Evolutionary conservation across 2,113 vertebrate genomes (phyloP), one percentile per base, ranked within the genome.

Genomic region (Balaeniceps rex): DNA sequence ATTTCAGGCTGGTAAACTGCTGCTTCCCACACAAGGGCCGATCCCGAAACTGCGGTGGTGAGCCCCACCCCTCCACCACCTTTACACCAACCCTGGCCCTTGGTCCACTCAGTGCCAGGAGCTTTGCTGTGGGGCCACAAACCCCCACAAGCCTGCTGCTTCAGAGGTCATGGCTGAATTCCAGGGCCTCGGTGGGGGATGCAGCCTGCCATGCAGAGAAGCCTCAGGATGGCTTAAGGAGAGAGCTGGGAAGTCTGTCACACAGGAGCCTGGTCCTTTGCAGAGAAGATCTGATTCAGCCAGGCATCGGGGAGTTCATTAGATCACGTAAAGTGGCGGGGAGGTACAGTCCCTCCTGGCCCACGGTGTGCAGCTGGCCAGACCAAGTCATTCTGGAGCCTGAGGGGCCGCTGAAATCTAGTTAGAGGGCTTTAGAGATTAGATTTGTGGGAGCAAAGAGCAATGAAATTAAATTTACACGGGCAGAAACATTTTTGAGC

Each of bases 371-470:
- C 54, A 21, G 16, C 36, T 80, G 77, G 69, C 46, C 70, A 79
- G 49, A 46, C 40, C 2, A 6, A 83, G 84, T 36, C 38, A 5
- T 74, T 34, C 5, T 72, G 58, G 71, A 93, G 83, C 79, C 93
- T 13, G 25, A 52, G 82, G 66, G 26, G 19, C 65, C 2, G 2
- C 84, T 74, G 52, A 94, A 95, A 94, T 94, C 69, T 34, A 23
- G 18, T 90, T 94, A 88, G 57, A 87, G 52, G 3, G 26, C 69
- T 95, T 55, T 31, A n/a, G 52, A 86, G 80, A 90, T 93, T 76
- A 36, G 79, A 93, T 95, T 83, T 88, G 84, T 60, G 58, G 70
- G 70, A 94, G 66, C 40, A 83, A 54, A 88, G 75, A 90, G 90
- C 83, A 88, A 7, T 0, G 0, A 49, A 93, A 94, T 92, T 60